Evolutionary conservation across 2,888 invertebrate species (phyloP).

Genomic region (Zaprionus lineosus): DNA sequence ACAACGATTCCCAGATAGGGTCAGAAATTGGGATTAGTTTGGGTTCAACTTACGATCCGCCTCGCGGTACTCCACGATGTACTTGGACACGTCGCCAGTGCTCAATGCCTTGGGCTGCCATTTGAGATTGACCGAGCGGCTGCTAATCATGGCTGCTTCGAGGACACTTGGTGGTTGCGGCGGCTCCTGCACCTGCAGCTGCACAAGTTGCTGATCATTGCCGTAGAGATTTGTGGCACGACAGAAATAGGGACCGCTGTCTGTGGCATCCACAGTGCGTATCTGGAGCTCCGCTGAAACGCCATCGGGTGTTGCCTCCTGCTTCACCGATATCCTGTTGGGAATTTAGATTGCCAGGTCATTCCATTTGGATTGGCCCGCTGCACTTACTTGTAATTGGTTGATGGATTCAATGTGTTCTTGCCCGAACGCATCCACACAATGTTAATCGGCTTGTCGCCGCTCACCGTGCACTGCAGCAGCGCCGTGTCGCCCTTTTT

Average conservation of each 20-base stretch:
- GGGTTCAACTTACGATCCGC: constrained; percentile 84
- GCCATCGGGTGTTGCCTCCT: constrained; percentile 88
- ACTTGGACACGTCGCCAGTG: constrained; percentile 88
- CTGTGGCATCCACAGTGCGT: constrained; percentile 87
- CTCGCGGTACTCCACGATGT: constrained; percentile 87
- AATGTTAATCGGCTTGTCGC: constrained; percentile 90
- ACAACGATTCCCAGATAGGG: background rate
- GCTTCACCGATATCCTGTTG: constrained; percentile 85
- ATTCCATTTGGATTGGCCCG: background rate
- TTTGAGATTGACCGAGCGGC: constrained; percentile 88
- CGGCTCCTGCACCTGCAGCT: constrained; percentile 89
- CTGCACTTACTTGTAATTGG: constrained; percentile 86
- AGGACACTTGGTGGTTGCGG: constrained; percentile 88
- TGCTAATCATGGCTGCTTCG: constrained; percentile 88
- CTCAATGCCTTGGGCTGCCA: constrained; percentile 89
- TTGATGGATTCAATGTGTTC: constrained; percentile 87
- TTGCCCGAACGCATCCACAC: constrained; percentile 89
- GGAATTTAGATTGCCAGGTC: constrained; percentile 7
- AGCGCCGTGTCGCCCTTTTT: constrained; percentile 89
- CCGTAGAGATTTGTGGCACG: constrained; percentile 90
- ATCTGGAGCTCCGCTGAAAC: constrained; percentile 89
- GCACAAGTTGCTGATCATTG: constrained; percentile 88
- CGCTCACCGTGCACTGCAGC: constrained; percentile 89
- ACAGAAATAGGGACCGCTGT: constrained; percentile 91
- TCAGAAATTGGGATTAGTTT: no score